Evolutionary conservation across 1,140 invertebrate genomes (phyloP).

Genomic region (Zaprionus davidi): DNA sequence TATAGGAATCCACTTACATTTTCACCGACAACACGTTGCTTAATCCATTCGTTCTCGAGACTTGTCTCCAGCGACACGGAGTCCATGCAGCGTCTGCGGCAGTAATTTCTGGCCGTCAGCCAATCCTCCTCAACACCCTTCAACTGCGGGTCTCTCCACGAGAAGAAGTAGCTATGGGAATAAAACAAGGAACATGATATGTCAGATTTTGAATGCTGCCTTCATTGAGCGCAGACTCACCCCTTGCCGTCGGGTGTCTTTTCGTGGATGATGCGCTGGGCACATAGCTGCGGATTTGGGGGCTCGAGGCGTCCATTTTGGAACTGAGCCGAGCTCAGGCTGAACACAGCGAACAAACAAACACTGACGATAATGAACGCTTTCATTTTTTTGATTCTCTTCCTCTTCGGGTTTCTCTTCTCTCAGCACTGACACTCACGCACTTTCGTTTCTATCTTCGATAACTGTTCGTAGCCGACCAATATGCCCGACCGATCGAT

Average conservation of each 20-base stretch:
- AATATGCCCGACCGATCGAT: slow-evolving; percentile 63
- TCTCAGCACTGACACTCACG: slow-evolving; percentile 52
- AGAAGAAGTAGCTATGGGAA: slow-evolving; percentile 90
- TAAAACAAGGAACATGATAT: neutral
- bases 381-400: slow-evolving; percentile 84
- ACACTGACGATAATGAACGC: slow-evolving; percentile 82
- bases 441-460: slow-evolving; percentile 58
- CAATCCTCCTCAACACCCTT: slow-evolving; percentile 91
- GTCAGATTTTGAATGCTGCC: neutral
- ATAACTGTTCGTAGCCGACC: slow-evolving; percentile 8
- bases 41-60: slow-evolving; percentile 93
- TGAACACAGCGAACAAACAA: slow-evolving; percentile 84
- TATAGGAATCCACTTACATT: slow-evolving; percentile 86
- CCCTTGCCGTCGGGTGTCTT: slow-evolving; percentile 86
- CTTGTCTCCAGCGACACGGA: slow-evolving; percentile 92
- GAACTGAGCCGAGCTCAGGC: slow-evolving; percentile 87
- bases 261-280: slow-evolving; percentile 88
- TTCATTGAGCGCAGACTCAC: slow-evolving; percentile 55
- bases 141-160: slow-evolving; percentile 91
- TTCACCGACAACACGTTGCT: slow-evolving; percentile 89
- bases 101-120: slow-evolving; percentile 92
- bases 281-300: slow-evolving; percentile 89
- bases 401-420: slow-evolving; percentile 15
- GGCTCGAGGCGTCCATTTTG: slow-evolving; percentile 89
- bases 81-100: slow-evolving; percentile 94